Evolutionary conservation across 2,888 invertebrate species (phyloP).

Genomic region (Elysia crispata): DNA sequence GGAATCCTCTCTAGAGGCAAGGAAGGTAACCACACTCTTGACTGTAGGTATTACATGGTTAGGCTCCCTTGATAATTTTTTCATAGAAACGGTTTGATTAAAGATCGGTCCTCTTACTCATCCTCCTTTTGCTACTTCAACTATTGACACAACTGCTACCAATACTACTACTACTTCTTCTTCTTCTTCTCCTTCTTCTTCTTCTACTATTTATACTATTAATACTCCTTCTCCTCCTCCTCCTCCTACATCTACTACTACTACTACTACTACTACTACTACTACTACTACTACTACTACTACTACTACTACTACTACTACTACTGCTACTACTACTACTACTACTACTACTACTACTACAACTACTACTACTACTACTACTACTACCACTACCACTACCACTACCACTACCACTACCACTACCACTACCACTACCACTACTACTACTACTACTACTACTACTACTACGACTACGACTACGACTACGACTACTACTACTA

Average conservation of each 20-base stretch:
- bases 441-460: conserved; percentile 46
- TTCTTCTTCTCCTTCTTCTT: conserved; percentile 21
- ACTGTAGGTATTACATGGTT: too few relatives aligned
- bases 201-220: conserved; percentile 26
- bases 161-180: conserved; percentile 31
- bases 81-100: too few relatives aligned
- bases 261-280: conserved; percentile 41
- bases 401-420: conserved; percentile 41
- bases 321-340: conserved; percentile 39
- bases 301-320: conserved; percentile 47
- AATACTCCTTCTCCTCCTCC: too few relatives aligned
- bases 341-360: conserved; percentile 41
- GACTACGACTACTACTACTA: too few relatives aligned
- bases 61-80: too few relatives aligned
- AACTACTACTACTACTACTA: conserved; percentile 41
- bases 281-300: conserved; percentile 46
- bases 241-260: too few relatives aligned
- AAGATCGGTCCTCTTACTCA: too few relatives aligned
- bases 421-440: conserved; percentile 44
- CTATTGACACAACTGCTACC: not conserved
- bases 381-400: conserved; percentile 46
- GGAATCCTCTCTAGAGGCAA: too few relatives aligned
- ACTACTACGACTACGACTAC: too few relatives aligned
- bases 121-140: not conserved
- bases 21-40: not conserved